Conservation (phyloP, 2,888 invertebrate species). For the Nomada flava region DNA sequence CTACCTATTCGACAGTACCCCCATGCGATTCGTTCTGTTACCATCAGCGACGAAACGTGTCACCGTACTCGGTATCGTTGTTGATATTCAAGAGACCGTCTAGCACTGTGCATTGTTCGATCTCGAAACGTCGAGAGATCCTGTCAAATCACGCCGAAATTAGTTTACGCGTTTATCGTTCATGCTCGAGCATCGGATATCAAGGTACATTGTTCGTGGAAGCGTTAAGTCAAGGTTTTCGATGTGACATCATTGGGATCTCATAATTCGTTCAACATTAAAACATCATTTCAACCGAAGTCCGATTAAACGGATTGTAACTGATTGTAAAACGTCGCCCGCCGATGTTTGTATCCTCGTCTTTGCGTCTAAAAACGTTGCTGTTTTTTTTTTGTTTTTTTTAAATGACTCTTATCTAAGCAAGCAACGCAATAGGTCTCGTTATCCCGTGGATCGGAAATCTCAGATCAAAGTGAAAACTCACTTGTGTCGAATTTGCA, state of each 20-base stretch:
- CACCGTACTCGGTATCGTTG: slow-evolving; percentile 25
- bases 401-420: not conserved
- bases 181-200: slow-evolving; percentile 26
- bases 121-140: slow-evolving; percentile 30
- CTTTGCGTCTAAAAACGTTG: not conserved
- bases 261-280: not conserved
- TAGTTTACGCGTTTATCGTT: slow-evolving; percentile 9
- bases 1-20: slow-evolving; percentile 52
- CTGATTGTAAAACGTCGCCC: not conserved
- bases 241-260: slow-evolving; percentile 6
- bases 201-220: slow-evolving; percentile 13
- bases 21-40: slow-evolving; percentile 66
- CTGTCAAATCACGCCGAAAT: slow-evolving; percentile 24
- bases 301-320: not conserved
- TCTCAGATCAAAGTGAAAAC: not conserved
- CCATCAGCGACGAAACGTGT: slow-evolving; percentile 32
- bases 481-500: not conserved
- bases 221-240: slow-evolving; percentile 9
- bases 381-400: too few relatives aligned
- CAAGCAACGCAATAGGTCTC: not conserved
- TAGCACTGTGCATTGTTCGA: not conserved
- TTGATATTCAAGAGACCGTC: not conserved
- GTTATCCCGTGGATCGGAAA: not conserved
- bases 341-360: not conserved
- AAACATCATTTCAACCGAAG: not conserved